Evolutionary conservation across 2,888 invertebrate species (phyloP).

Genomic region (Pinctada fucata): DNA sequence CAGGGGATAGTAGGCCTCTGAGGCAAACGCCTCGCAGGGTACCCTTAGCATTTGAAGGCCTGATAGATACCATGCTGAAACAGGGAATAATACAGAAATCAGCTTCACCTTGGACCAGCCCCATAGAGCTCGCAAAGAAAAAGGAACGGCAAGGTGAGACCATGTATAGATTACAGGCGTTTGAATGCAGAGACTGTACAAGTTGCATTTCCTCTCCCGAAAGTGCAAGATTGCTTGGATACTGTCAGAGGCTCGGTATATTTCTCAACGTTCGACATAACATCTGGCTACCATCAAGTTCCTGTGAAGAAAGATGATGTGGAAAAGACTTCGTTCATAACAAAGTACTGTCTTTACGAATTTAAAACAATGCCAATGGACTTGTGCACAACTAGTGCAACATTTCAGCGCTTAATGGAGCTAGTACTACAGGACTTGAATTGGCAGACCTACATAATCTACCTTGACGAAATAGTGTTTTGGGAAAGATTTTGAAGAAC

Average conservation of each 20-base stretch:
- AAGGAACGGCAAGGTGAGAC: conserved; percentile 26
- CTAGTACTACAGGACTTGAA: conserved; percentile 32
- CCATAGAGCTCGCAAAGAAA: conserved; percentile 1
- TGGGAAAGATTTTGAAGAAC: conserved; percentile 25
- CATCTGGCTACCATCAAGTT: conserved; percentile 29
- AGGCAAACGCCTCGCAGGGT: background rate
- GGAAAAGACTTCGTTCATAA: conserved; percentile 16
- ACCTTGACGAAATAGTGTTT: conserved; percentile 37
- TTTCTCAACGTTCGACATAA: conserved; percentile 31
- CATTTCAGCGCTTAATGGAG: conserved; percentile 40
- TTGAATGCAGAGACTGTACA: conserved; percentile 14
- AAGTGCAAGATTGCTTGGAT: conserved; percentile 32
- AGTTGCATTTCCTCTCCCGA: conserved; percentile 27
- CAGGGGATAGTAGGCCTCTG: conserved; percentile 17
- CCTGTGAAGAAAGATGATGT: conserved; percentile 22
- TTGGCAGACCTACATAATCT: conserved; percentile 35
- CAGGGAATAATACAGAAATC: background rate
- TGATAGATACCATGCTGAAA: background rate
- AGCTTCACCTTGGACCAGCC: background rate
- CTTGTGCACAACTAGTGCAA: conserved; percentile 16
- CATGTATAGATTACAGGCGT: conserved; percentile 28
- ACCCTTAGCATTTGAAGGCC: background rate
- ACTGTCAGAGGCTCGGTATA: background rate
- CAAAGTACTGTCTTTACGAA: conserved; percentile 22
- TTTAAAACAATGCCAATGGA: conserved; percentile 30